phyloP scores from a whole-genome alignment of 1,140 invertebrate genomes.

The Brachystomella parvula region DNA sequence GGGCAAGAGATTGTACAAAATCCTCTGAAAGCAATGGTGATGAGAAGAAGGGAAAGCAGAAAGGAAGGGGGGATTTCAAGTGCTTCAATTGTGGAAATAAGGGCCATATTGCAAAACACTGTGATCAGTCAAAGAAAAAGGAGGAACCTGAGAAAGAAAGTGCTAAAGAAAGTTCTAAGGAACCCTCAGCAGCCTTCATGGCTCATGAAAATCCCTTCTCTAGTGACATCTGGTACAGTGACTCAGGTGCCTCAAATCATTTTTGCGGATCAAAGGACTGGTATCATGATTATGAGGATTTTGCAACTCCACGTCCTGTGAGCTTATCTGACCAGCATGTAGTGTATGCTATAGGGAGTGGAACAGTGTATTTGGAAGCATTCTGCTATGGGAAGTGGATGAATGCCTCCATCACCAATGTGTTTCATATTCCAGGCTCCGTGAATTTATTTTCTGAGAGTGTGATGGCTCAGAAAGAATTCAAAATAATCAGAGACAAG shows the following conservation, averaged over 20 bases:
- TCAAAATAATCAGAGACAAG: not conserved
- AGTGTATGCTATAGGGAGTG: slow-evolving; percentile 1
- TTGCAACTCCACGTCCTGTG: not conserved
- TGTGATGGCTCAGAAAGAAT: slow-evolving; percentile 21
- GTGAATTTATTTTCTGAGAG: slow-evolving; percentile 28
- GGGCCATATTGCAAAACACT: not conserved
- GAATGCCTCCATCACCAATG: not conserved
- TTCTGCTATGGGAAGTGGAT: slow-evolving; percentile 3
- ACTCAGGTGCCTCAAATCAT: slow-evolving; percentile 4
- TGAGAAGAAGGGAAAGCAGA: not conserved
- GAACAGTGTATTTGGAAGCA: slow-evolving; percentile 2
- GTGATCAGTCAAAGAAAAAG: not conserved
- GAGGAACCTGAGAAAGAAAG: not conserved
- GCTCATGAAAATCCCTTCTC: not conserved
- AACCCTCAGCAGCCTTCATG: not conserved
- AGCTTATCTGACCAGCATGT: not conserved
- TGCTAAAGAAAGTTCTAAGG: not conserved
- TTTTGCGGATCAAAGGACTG: not conserved
- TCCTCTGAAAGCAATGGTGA: not conserved
- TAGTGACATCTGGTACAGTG: not conserved
- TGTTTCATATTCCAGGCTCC: slow-evolving; percentile 18
- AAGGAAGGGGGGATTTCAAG: not conserved
- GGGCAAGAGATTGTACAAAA: slow-evolving; percentile 10
- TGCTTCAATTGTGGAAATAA: not conserved
- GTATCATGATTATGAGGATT: not conserved